A percentile compares a stretch with the other conserved stretches of the same genome.
Evolutionary conservation across 2,113 vertebrate genomes (phyloP).

Genomic region (Rhineura floridana): DNA sequence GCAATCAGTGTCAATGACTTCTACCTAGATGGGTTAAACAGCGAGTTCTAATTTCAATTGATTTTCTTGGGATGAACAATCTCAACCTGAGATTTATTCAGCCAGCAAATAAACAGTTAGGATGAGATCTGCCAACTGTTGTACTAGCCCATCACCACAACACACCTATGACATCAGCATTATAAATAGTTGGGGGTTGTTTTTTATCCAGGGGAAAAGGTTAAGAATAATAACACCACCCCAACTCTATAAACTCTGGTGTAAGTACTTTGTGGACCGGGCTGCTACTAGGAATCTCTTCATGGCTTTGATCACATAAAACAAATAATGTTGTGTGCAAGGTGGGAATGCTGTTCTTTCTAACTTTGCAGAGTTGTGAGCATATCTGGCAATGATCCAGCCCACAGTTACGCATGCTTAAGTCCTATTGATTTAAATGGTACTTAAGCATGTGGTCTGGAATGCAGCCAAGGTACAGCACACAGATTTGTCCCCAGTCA

Average conservation of each 20-base stretch:
- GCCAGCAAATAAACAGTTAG: neutral
- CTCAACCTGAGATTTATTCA: conserved; percentile 4
- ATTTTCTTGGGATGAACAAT: neutral
- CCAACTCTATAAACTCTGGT: neutral
- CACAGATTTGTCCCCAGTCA: neutral
- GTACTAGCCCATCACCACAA: neutral
- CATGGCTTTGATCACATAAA: neutral
- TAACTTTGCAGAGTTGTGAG: neutral
- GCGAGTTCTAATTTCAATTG: neutral
- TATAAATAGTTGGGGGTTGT: neutral
- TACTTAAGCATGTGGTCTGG: conserved; percentile 26
- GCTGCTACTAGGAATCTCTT: neutral
- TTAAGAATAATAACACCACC: neutral
- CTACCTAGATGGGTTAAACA: neutral
- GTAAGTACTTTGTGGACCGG: neutral
- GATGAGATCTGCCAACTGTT: neutral
- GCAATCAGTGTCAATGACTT: neutral
- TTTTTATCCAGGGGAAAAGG: neutral
- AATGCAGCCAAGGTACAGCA: conserved; percentile 1
- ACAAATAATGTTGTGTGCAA: neutral
- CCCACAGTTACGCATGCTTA: conserved; percentile 10
- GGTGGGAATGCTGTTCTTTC: neutral
- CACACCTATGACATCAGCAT: neutral
- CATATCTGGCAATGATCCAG: conserved; percentile 10
- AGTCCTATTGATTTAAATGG: conserved; percentile 25